These are phyloP conservation scores for Melanophora roralis DNA, from an alignment of 2,888 invertebrate species.

Conservation along the genomic window DNA sequence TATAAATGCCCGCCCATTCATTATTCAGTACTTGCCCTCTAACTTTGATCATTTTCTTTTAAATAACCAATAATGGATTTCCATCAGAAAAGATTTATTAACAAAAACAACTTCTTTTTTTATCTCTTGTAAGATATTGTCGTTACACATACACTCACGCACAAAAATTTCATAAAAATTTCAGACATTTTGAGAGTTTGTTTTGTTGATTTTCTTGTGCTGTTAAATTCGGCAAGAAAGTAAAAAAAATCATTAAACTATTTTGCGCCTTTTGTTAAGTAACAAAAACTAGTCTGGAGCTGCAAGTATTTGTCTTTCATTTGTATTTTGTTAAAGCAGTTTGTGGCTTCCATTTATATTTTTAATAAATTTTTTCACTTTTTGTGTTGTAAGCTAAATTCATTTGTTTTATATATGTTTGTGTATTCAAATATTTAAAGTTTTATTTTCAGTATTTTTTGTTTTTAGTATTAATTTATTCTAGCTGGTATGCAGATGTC, in stretches of 20 bases:
- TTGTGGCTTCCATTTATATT: conserved; percentile 36
- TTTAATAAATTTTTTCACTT: too few relatives aligned
- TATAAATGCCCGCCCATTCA: not conserved
- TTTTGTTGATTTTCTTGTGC: too few relatives aligned
- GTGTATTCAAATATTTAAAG: not conserved
- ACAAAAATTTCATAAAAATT: not conserved
- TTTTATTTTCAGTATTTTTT: not conserved
- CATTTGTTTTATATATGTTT: not conserved
- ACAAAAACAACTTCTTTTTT: conserved; percentile 9
- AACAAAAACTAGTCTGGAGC: not conserved
- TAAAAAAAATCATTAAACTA: not conserved
- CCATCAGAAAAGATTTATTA: conserved; percentile 25
- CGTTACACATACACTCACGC: not conserved
- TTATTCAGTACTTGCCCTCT: conserved; percentile 25
- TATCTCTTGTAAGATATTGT: too few relatives aligned
- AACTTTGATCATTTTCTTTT: not conserved
- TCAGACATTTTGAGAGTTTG: not conserved
- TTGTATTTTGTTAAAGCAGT: not conserved
- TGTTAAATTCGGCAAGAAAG: too few relatives aligned
- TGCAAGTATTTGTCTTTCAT: not conserved
- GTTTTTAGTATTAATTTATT: conserved; percentile 29
- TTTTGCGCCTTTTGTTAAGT: conserved; percentile 3
- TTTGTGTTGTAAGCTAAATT: not conserved
- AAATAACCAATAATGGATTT: conserved; percentile 25
- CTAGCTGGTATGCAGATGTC: conserved; percentile 42